These are phyloP conservation scores for Gymnorhina tibicen DNA, from an alignment of 2,113 vertebrate genomes.

Conservation along the genomic window DNA sequence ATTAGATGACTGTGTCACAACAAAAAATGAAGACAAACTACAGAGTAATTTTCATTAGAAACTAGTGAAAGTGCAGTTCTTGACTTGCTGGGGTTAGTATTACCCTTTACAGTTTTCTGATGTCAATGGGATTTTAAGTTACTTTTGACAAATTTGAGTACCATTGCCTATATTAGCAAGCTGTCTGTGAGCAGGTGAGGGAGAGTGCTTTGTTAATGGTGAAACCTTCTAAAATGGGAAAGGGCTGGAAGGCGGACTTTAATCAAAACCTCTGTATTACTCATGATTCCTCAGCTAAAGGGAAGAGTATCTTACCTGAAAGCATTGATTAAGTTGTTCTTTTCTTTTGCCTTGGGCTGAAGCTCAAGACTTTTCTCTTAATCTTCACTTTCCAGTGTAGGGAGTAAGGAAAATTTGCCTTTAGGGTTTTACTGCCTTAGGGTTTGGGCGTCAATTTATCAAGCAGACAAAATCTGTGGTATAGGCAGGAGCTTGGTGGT, in stretches of 20 bases:
- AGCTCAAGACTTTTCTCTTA: neutral
- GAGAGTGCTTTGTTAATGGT: neutral
- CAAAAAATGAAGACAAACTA: neutral
- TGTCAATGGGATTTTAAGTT: neutral
- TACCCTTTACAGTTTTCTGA: neutral
- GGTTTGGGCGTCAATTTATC: neutral
- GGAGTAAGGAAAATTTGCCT: neutral
- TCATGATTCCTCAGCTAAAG: neutral
- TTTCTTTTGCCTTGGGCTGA: neutral
- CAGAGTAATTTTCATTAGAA: neutral
- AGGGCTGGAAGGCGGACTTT: neutral
- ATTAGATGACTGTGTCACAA: neutral
- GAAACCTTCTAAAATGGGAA: neutral
- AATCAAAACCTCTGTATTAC: neutral
- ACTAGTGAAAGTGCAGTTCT: neutral
- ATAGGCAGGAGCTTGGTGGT: neutral
- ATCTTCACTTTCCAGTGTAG: neutral
- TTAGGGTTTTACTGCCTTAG: neutral
- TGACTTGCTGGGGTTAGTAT: neutral
- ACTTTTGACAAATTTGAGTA: neutral
- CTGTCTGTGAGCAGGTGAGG: neutral
- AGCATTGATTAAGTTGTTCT: neutral
- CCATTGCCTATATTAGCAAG: neutral
- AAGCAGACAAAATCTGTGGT: neutral
- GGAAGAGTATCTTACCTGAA: neutral